Conservation (phyloP, 2,888 invertebrate genomes). For the Lithosia quadra region DNA sequence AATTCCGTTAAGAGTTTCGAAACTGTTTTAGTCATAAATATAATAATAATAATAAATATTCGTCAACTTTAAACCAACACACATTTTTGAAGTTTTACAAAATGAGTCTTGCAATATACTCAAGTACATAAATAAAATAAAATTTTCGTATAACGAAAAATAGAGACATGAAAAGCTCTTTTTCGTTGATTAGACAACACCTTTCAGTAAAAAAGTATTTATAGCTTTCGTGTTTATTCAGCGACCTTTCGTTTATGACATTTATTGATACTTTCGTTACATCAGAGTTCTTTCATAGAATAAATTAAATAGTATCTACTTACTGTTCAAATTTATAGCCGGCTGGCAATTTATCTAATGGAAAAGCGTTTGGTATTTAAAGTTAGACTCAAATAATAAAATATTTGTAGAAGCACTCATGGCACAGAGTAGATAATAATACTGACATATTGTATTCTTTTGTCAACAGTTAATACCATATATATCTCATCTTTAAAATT, state of each 20-base stretch:
- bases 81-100: no score
- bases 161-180: not conserved
- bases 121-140: not conserved
- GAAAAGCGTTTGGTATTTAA: not conserved
- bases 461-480: not conserved
- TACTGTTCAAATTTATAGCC: slow-evolving; percentile 5
- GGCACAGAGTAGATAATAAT: not conserved
- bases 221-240: not conserved
- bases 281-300: not conserved
- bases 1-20: not conserved
- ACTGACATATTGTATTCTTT: not conserved
- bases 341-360: slow-evolving; percentile 17
- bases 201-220: slow-evolving; percentile 5
- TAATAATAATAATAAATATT: no score
- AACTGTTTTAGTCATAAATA: not conserved
- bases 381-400: not conserved
- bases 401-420: slow-evolving; percentile 5
- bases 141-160: not conserved
- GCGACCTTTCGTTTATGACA: not conserved
- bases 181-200: slow-evolving; percentile 6
- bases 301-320: not conserved
- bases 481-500: slow-evolving; percentile 10
- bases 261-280: slow-evolving; percentile 10
- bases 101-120: no score
- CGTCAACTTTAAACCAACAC: not conserved